Percentiles rank a stretch among this genome's conserved stretches.
These are phyloP conservation scores for Pampusana beccarii DNA, from an alignment of 2,113 vertebrate species.

Conservation along the genomic window DNA sequence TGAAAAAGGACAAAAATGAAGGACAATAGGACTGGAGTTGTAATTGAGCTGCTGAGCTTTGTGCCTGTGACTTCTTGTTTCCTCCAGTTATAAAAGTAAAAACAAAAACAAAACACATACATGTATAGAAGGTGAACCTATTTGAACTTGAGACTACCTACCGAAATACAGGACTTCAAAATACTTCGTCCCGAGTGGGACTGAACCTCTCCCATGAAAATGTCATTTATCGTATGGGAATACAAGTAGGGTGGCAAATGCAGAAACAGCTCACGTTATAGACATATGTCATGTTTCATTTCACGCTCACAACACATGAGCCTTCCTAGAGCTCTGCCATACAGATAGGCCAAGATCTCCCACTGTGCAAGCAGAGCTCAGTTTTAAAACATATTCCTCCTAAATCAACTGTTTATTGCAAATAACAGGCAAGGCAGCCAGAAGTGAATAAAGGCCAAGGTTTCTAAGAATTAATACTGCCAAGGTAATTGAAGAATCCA, in stretches of 20 bases:
- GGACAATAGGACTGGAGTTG: neutral
- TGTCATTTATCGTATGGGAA: neutral
- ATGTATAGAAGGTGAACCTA: neutral
- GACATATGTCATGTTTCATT: neutral
- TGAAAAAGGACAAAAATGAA: neutral
- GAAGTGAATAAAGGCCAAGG: neutral
- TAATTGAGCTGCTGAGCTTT: neutral
- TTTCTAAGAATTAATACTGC: neutral
- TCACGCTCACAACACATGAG: neutral
- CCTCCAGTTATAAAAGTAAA: neutral
- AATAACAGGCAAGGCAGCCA: neutral
- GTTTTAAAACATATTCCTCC: neutral
- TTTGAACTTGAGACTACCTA: neutral
- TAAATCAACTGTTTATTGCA: neutral
- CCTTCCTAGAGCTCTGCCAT: accelerated
- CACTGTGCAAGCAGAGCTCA: accelerated
- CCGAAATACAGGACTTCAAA: neutral
- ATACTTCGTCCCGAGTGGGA: neutral
- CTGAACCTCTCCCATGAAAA: neutral
- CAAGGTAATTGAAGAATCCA: neutral
- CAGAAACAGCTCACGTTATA: neutral
- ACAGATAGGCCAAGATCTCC: neutral
- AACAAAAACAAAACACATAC: accelerated
- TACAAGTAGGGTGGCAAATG: neutral
- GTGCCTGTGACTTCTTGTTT: neutral